Evolutionary conservation across 2,888 invertebrate species (phyloP).

Genomic region (Cheilosia soror): DNA sequence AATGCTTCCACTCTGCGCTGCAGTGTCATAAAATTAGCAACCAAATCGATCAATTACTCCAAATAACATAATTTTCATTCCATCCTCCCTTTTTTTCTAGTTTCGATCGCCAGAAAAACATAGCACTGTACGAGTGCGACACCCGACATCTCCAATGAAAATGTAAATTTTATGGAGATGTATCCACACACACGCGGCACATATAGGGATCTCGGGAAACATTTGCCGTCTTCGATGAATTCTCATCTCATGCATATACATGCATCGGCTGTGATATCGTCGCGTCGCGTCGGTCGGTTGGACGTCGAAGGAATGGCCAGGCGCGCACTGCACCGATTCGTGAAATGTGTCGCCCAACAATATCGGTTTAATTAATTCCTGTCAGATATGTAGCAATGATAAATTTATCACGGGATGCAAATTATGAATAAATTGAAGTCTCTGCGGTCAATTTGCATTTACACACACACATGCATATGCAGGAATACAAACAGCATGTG

Average conservation of each 20-base stretch:
- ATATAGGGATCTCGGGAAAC: constrained; percentile 9
- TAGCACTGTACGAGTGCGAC: constrained; percentile 13
- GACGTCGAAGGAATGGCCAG: constrained; percentile 13
- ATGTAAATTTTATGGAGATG: constrained; percentile 75
- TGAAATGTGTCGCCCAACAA: constrained; percentile 76
- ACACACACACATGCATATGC: neutral
- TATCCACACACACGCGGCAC: constrained; percentile 26
- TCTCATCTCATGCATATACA: constrained; percentile 59
- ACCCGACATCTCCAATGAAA: constrained; percentile 66
- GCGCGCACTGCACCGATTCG: constrained; percentile 59
- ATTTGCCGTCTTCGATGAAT: constrained; percentile 27
- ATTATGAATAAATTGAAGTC: constrained; percentile 76
- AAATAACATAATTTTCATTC: constrained; percentile 76
- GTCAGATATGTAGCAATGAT: constrained; percentile 76
- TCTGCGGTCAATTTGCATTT: constrained; percentile 68
- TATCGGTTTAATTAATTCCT: constrained; percentile 77
- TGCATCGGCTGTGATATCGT: neutral
- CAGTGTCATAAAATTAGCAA: constrained; percentile 76
- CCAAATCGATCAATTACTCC: constrained; percentile 77
- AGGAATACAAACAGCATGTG: constrained; percentile 21
- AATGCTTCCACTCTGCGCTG: constrained; percentile 39
- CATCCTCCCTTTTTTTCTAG: constrained; percentile 48
- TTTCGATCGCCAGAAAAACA: constrained; percentile 4
- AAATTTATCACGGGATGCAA: constrained; percentile 77
- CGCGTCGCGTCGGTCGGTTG: no score